Percentiles rank a stretch among this genome's conserved stretches.
Conservation (phyloP, 2,797 vertebrate genomes). For the Acanthopagrus latus region DNA sequence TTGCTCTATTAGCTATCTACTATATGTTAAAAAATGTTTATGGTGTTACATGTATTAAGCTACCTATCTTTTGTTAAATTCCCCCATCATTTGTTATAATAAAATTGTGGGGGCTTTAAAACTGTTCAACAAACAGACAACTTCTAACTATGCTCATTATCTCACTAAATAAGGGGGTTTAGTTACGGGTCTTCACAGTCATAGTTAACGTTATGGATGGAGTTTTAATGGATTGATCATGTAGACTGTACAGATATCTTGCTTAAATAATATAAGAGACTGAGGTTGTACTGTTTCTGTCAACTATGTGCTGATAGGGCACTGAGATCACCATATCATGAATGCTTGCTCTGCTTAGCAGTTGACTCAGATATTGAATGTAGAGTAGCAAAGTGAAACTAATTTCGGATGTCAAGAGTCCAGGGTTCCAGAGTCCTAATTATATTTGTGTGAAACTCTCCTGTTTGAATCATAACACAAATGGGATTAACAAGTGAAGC, state of each 20-base stretch:
- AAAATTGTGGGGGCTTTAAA: neutral
- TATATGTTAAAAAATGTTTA: neutral
- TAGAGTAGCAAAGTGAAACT: conserved; percentile 1
- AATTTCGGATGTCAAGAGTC: neutral
- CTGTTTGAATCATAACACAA: neutral
- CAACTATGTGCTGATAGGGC: neutral
- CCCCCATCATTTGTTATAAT: neutral
- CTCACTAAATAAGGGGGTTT: neutral
- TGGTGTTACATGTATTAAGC: neutral
- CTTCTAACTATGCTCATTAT: neutral
- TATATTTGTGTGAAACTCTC: neutral
- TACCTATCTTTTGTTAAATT: neutral
- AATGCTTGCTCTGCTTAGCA: neutral
- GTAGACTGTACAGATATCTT: neutral
- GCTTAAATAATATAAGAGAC: neutral
- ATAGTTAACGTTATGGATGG: neutral
- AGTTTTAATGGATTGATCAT: neutral
- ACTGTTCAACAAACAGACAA: neutral
- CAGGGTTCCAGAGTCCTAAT: neutral
- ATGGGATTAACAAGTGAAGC: too few species aligned
- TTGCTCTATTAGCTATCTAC: neutral
- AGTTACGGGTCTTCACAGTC: neutral
- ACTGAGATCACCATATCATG: neutral
- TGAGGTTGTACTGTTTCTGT: neutral
- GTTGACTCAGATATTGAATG: neutral